Base-by-base conservation (phyloP, 2,113 vertebrate genomes). In the Vidua chalybeata region DNA sequence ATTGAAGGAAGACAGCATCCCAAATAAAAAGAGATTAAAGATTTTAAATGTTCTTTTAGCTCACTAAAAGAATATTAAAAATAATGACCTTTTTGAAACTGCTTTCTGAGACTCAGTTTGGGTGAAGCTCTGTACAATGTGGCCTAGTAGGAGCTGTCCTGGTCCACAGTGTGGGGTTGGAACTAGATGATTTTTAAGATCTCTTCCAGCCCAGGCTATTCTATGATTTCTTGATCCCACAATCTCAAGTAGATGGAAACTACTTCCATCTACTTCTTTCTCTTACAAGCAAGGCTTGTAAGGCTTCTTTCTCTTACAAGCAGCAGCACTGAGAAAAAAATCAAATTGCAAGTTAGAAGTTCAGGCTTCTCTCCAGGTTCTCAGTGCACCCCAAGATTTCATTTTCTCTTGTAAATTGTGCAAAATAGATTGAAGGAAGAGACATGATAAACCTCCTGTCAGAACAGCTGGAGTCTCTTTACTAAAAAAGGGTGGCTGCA, bases 251-350 rank as follows among this genome's bases (percentile, higher is more conserved):
- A 89, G 48, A 62, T 58, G 31, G 41, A 86, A 87, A 9, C n/a
- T n/a, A n/a, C n/a, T n/a, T n/a, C n/a, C n/a, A n/a, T n/a, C n/a
- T n/a, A 8, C 35, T 35, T 35, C 35, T 84, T 87, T 89, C 51
- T 77, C 15, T 43, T 56, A 26, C 0, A 1, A 85, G 11, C 18
- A 78, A n/a, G n/a, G n/a, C n/a, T n/a, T n/a, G n/a, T n/a, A n/a
- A n/a, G 35, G 35, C 35, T 35, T 35, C 35, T 84, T 87, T 89
- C 51, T 77, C 15, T 43, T 56, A 26, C 0, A 1, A 85, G 11
- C 18, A 78, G 33, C 18, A 63, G 6, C 45, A 61, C 21, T n/a
- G 69, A 79, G 8, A 64, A 64, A n/a, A 90, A 80, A 91, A 78
- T 45, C 52, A 67, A 48, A 49, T 22, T 58, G 13, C 9, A 55